A percentile compares a stretch with the other conserved stretches of the same genome.
phyloP scores from a whole-genome alignment of 2,113 vertebrate genomes.

The Aegithalos caudatus region DNA sequence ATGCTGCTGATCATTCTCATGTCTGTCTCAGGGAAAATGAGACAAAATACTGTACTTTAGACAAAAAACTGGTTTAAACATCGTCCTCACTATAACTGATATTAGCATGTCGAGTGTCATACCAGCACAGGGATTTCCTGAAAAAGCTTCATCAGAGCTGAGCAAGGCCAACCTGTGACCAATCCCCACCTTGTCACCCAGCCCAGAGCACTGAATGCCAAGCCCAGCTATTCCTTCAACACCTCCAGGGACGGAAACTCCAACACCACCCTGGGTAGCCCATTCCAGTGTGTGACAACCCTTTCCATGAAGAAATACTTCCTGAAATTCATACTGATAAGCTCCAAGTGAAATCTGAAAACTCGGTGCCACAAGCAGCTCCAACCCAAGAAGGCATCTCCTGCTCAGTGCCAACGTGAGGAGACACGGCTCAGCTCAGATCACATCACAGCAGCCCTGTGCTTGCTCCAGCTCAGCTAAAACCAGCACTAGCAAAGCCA shows the following conservation, averaged over 20 bases:
- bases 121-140: background rate
- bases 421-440: background rate
- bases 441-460: background rate
- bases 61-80: background rate
- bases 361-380: background rate
- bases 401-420: accelerated
- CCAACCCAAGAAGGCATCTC: background rate
- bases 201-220: background rate
- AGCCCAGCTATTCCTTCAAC: background rate
- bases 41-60: background rate
- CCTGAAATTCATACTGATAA: background rate
- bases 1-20: background rate
- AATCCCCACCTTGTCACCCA: background rate
- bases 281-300: background rate
- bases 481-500: background rate
- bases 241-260: background rate
- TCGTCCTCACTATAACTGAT: background rate
- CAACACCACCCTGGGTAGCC: background rate
- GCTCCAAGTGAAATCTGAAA: background rate
- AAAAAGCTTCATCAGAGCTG: background rate
- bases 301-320: background rate
- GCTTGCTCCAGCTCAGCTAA: background rate
- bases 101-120: background rate
- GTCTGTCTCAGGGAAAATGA: background rate
- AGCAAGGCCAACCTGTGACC: background rate